These are phyloP conservation scores for Drosophila mayaguana DNA, from an alignment of 2,888 invertebrate species.

Conservation along the genomic window DNA sequence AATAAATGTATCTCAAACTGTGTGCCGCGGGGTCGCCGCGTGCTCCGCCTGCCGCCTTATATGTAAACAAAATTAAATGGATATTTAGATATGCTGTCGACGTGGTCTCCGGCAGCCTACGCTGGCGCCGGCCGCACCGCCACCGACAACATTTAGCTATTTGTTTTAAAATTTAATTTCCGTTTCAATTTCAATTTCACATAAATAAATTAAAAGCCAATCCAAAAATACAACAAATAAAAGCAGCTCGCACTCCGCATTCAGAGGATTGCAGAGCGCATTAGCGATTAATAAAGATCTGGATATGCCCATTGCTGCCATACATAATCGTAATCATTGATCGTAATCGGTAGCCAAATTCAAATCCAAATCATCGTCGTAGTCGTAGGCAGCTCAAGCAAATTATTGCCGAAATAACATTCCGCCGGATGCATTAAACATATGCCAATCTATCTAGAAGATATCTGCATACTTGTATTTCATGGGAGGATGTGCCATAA, in stretches of 20 bases:
- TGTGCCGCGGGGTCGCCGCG: conserved; percentile 57
- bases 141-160: conserved; percentile 50
- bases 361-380: conserved; percentile 25
- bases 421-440: conserved; percentile 76
- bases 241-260: conserved; percentile 26
- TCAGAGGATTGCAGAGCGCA: conserved; percentile 46
- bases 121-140: conserved; percentile 77
- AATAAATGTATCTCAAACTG: conserved; percentile 79
- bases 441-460: conserved; percentile 59
- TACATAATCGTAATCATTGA: conserved; percentile 43
- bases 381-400: conserved; percentile 12
- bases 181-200: conserved; percentile 81
- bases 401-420: conserved; percentile 60
- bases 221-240: conserved; percentile 44
- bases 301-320: conserved; percentile 46
- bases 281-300: conserved; percentile 63
- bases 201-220: conserved; percentile 80
- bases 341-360: conserved; percentile 22
- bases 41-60: conserved; percentile 45
- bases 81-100: conserved; percentile 78
- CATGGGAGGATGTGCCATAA: conserved; percentile 63
- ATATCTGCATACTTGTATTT: conserved; percentile 17
- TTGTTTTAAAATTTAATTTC: conserved; percentile 83
- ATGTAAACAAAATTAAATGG: conserved; percentile 80
- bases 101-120: conserved; percentile 67